Evolutionary conservation across 1,140 invertebrate genomes (phyloP), one percentile per base, ranked within the genome.

Genomic region (Andricus grossulariae): DNA sequence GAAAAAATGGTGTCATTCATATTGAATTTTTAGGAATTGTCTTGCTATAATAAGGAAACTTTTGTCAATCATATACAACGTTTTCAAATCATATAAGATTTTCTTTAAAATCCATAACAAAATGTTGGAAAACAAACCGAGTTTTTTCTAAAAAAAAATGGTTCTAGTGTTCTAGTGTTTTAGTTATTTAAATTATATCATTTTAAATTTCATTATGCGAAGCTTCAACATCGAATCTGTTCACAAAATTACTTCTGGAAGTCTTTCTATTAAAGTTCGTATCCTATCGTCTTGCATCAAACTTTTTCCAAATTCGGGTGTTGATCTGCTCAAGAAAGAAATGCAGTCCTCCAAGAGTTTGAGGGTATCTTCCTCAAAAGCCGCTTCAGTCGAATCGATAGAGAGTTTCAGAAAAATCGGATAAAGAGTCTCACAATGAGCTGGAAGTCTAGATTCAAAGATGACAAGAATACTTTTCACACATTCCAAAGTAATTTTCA

Each of bases 301-400:
- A 39, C 78, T 75, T 74, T 72, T 83, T 0, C 85, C 85, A 19
- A 90, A 74, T 18, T 74, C 83, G 13, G 89, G 88, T 15, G 87
- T 88, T 51, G 85, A 25, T 81, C 88, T 85, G 51, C 88, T 87
- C 21, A 92, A 74, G 25, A 89, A 82, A 76, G 78, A 86, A 78
- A 91, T 89, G 71, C 90, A 91, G 50, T 86, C 80, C 21, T 90
- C 83, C 72, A 90, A 77, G 74, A 85, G 85, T n/a, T 86, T 80
- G 50, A 87, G 84, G 15, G 89, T 88, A 49, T 88, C 86, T 70
- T 82, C 85, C 76, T 88, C 88, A 55, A 90, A 87, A 52, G 86
- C 85, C 13, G 86, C 87, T 74, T 88, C 87, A 0, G 74, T 84
- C 45, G 89, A 72, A 75, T 90, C 89, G 10, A 85, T 78, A 76